These are phyloP conservation scores for Falco novaeseelandiae DNA, from an alignment of 2,797 vertebrate genomes.

Conservation along the genomic window DNA sequence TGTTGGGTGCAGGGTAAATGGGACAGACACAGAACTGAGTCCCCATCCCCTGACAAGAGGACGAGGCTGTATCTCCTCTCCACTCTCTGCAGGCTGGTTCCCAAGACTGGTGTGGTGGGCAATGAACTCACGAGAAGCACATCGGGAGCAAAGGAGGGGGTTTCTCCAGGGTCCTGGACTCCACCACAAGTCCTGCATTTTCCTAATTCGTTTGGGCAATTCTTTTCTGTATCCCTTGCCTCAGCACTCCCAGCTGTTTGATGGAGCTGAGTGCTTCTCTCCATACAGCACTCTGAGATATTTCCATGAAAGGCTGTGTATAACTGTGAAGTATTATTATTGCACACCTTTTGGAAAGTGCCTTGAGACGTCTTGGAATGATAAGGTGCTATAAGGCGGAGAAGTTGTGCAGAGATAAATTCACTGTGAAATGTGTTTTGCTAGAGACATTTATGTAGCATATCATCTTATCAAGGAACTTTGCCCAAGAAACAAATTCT, in stretches of 20 bases:
- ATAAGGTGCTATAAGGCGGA: conserved; percentile 65
- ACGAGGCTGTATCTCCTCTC: background rate
- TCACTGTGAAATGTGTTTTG: conserved; percentile 69
- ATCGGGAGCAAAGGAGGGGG: background rate
- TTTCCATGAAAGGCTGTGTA: conserved; percentile 41
- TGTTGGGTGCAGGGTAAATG: background rate
- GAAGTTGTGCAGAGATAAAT: conserved; percentile 73
- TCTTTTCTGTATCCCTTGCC: background rate
- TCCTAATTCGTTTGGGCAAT: background rate
- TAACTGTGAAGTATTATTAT: conserved; percentile 71
- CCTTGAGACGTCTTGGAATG: conserved; percentile 65
- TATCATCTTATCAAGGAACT: conserved; percentile 69
- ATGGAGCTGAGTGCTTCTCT: background rate
- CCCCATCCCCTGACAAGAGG: background rate
- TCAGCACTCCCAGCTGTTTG: background rate
- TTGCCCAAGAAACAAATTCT: conserved; percentile 67
- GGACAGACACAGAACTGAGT: background rate
- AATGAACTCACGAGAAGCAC: background rate
- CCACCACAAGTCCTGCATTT: background rate
- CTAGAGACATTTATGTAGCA: conserved; percentile 68
- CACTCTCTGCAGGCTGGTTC: background rate
- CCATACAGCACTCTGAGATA: background rate
- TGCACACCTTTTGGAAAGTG: conserved; percentile 70
- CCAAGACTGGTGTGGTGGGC: background rate
- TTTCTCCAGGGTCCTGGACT: background rate